phyloP scores from a whole-genome alignment of 2,113 vertebrate species.

The Limnothrissa miodon region DNA sequence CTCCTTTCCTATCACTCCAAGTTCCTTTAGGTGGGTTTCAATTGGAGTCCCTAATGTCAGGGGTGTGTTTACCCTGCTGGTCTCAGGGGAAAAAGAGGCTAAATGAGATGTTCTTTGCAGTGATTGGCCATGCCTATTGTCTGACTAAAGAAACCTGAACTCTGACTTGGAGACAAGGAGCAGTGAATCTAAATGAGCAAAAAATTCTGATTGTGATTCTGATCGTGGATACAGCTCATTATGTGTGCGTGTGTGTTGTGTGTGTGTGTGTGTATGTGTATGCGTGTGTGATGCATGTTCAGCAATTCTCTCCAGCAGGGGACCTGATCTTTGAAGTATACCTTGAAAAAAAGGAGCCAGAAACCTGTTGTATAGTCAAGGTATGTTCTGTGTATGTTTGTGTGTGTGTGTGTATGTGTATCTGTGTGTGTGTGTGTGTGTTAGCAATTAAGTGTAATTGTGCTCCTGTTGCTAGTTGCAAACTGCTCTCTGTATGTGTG shows the following conservation, averaged over 20 bases:
- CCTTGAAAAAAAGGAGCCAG: slow-evolving; percentile 85
- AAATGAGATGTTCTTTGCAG: background rate
- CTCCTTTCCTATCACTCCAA: background rate
- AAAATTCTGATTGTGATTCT: background rate
- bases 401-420: background rate
- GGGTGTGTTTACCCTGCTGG: background rate
- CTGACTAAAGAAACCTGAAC: background rate
- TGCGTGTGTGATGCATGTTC: too few species aligned
- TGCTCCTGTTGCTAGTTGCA: background rate
- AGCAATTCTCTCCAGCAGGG: slow-evolving; percentile 90
- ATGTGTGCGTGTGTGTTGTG: background rate
- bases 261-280: slow-evolving; percentile 6
- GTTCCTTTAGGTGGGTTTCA: background rate
- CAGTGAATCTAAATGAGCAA: background rate
- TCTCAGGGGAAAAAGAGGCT: background rate
- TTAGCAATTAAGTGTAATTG: background rate
- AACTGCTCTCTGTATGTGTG: background rate
- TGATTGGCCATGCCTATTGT: background rate
- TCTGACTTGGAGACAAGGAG: background rate
- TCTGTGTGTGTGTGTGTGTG: slow-evolving; percentile 19
- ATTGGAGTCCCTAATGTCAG: background rate
- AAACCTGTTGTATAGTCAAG: slow-evolving; percentile 91
- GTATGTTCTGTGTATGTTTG: slow-evolving; percentile 56
- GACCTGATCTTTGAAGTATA: slow-evolving; percentile 96
- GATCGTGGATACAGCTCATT: background rate